Evolutionary conservation across 2,797 vertebrate species (phyloP).

Genomic region (Monodelphis domestica): DNA sequence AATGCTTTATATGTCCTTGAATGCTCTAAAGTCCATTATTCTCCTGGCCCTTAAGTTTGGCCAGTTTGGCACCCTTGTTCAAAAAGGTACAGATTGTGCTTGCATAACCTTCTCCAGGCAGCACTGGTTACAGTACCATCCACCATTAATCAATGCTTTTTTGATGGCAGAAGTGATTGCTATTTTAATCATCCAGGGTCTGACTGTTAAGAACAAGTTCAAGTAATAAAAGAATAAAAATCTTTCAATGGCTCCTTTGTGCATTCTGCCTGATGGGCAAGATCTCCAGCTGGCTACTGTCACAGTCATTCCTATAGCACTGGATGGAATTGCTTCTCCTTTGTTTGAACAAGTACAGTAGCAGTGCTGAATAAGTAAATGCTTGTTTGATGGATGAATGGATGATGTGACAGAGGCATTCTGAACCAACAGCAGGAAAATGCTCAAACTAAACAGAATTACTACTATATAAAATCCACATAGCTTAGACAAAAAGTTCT

Average conservation of each 20-base stretch:
- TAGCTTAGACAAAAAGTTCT: neutral
- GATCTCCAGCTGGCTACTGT: neutral
- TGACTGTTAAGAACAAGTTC: neutral
- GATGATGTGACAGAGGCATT: neutral
- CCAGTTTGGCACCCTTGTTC: neutral
- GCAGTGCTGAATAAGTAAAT: neutral
- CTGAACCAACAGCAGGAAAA: neutral
- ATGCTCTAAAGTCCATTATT: neutral
- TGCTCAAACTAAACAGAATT: neutral
- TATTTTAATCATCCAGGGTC: neutral
- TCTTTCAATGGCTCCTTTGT: neutral
- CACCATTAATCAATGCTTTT: neutral
- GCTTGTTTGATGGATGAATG: fast-evolving
- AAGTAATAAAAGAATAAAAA: neutral
- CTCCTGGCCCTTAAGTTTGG: neutral
- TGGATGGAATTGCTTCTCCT: neutral
- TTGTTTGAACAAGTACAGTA: neutral
- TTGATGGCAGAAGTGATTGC: neutral
- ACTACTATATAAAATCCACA: neutral
- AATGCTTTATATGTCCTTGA: neutral
- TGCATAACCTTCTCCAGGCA: neutral
- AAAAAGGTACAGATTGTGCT: neutral
- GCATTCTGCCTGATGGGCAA: neutral
- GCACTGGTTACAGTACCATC: neutral
- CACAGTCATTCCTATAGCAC: neutral